Evolutionary conservation across 2,797 vertebrate species (phyloP), one percentile per base, ranked within the genome.

Genomic region (Myiothlypis chrysogaster): DNA sequence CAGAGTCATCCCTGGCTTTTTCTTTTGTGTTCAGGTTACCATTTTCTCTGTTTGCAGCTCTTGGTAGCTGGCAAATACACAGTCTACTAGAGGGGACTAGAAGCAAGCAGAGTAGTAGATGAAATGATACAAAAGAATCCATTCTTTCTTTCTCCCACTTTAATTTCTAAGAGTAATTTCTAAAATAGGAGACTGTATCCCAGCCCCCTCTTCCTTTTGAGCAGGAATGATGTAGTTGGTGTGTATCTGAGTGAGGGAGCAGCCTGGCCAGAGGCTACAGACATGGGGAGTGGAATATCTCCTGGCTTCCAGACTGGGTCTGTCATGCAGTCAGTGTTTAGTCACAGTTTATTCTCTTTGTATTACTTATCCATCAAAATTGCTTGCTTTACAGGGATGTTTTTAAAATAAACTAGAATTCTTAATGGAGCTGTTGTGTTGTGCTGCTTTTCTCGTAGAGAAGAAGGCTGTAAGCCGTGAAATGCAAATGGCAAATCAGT

Each of bases 201-300:
- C 28, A 64, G 14, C 3, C 11, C 9, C 5, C 25, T 59, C 41
- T 66, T 87, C 3, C 17, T 73, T 52, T 69, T 37, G 27, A 72
- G n/a, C 12, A 34, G 27, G 21, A 63, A 5, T 37, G 30, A 28
- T 68, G 10, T 0, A 16, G 25, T 47, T 19, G 12, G 19, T 35
- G 43, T 61, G 15, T 39, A 2, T n/a, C 39, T 70, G n/a, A 63
- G 27, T 0, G 1, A 76, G 24, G 6, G 21, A 24, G 16, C 13
- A 61, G 22, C 30, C 35, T 11, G 3, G 12, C 35, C 13, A 32
- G 37, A 20, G 19, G 4, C 14, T 30, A 34, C 0, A 5, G 34
- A 20, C 0, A 1, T 1, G 2, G 5, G 27, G 15, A 69, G 15
- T 5, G 25, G 20, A 59, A 14, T 6, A 0, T 23, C 32, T 90